A percentile compares a stretch with the other conserved stretches of the same genome.
phyloP scores from a whole-genome alignment of 2,797 vertebrate genomes.

The Spinibarbus caldwelli region DNA sequence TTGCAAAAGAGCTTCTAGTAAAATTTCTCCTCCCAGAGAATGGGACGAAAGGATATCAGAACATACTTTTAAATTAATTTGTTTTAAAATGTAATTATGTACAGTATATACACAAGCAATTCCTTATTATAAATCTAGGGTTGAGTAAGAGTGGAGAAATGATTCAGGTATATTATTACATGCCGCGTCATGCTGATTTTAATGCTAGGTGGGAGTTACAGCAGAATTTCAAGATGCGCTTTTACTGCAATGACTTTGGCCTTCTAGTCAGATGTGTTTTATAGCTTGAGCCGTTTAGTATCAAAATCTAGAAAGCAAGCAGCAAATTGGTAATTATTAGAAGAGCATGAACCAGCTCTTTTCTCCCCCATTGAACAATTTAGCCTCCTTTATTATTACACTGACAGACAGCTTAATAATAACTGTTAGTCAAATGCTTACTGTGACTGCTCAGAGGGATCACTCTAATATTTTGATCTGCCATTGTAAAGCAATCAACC shows the following conservation, averaged over 20 bases:
- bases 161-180: rapidly evolving
- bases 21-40: no score
- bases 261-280: not conserved
- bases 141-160: no score
- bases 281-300: slow-evolving; percentile 12
- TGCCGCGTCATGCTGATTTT: not conserved
- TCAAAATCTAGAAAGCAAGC: slow-evolving; percentile 11
- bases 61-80: not conserved
- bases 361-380: slow-evolving; percentile 35
- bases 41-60: not conserved
- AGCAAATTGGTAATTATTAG: slow-evolving; percentile 29
- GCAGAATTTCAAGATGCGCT: not conserved
- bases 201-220: not conserved
- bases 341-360: slow-evolving; percentile 13
- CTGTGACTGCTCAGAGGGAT: slow-evolving; percentile 64
- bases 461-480: slow-evolving; percentile 72
- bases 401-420: slow-evolving; percentile 68
- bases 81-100: not conserved
- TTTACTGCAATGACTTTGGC: not conserved
- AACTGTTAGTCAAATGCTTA: slow-evolving; percentile 67
- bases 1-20: not conserved
- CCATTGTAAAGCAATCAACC: slow-evolving; percentile 73
- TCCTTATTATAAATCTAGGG: no score
- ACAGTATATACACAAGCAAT: no score
- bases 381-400: slow-evolving; percentile 59